phyloP scores from a whole-genome alignment of 2,888 invertebrate genomes.

The Hyposoter dolosus region DNA sequence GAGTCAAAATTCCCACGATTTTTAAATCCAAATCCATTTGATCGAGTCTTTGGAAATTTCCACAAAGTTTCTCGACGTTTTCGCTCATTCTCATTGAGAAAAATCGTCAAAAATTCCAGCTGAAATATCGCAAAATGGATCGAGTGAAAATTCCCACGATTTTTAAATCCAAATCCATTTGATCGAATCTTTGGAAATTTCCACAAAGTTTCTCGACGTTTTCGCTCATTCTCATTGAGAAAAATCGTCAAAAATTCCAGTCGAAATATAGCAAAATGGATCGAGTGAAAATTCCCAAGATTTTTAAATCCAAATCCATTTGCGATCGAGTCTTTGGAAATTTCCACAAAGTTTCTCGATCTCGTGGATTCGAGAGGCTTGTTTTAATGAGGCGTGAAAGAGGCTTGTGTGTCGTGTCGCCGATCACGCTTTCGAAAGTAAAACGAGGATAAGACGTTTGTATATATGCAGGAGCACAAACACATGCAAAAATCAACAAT shows the following conservation, averaged over 20 bases:
- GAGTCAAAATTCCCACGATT: neutral
- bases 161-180: conserved; percentile 26
- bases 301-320: conserved; percentile 31
- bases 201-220: conserved; percentile 42
- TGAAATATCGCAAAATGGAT: neutral
- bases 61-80: conserved; percentile 37
- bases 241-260: too few relatives aligned
- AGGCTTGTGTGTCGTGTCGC: conserved; percentile 47
- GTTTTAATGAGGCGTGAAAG: conserved; percentile 61
- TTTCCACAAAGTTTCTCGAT: conserved; percentile 60
- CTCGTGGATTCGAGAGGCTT: conserved; percentile 30
- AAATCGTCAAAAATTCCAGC: too few relatives aligned
- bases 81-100: neutral
- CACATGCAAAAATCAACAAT: neutral
- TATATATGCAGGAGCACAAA: neutral
- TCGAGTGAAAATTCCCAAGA: neutral
- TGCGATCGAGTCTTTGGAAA: conserved; percentile 62
- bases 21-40: conserved; percentile 23
- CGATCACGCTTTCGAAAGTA: conserved; percentile 67
- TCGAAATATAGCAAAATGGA: neutral
- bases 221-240: neutral
- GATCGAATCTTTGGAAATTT: conserved; percentile 63
- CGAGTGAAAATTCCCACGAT: neutral
- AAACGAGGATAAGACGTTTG: conserved; percentile 39
- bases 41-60: conserved; percentile 64